Percentiles rank a stretch among this genome's conserved stretches.
Evolutionary conservation across 2,113 vertebrate genomes (phyloP).

Genomic region (Neolamprologus cancellatus): DNA sequence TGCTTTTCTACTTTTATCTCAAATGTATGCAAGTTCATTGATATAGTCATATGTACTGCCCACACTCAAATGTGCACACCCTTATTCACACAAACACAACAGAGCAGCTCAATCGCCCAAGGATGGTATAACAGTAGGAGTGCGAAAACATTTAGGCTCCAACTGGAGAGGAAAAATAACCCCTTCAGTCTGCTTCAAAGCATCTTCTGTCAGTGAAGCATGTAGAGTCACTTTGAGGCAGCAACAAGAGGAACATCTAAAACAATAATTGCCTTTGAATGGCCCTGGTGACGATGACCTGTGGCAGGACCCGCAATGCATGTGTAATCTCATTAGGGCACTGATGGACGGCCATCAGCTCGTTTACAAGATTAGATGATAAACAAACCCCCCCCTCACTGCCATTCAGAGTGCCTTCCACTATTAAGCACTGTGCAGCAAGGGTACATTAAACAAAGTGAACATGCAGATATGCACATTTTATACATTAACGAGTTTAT

Average conservation of each 20-base stretch:
- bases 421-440: conserved; percentile 58
- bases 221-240: conserved; percentile 19
- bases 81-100: neutral
- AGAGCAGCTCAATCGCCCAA: neutral
- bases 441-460: neutral
- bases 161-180: neutral
- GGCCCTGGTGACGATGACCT: conserved; percentile 65
- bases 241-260: conserved; percentile 53
- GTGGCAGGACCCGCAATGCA: conserved; percentile 66
- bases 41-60: neutral
- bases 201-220: conserved; percentile 17
- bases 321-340: conserved; percentile 79
- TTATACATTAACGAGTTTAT: neutral
- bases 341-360: conserved; percentile 67
- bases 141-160: conserved; percentile 18
- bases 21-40: neutral
- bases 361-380: conserved; percentile 75
- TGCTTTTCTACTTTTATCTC: neutral
- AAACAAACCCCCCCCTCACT: conserved; percentile 53
- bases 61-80: neutral
- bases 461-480: neutral
- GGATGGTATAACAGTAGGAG: conserved; percentile 19
- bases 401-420: conserved; percentile 53
- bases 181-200: neutral
- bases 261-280: conserved; percentile 69